These are phyloP conservation scores for Pampusana beccarii DNA, from an alignment of 2,113 vertebrate species.

Conservation along the genomic window DNA sequence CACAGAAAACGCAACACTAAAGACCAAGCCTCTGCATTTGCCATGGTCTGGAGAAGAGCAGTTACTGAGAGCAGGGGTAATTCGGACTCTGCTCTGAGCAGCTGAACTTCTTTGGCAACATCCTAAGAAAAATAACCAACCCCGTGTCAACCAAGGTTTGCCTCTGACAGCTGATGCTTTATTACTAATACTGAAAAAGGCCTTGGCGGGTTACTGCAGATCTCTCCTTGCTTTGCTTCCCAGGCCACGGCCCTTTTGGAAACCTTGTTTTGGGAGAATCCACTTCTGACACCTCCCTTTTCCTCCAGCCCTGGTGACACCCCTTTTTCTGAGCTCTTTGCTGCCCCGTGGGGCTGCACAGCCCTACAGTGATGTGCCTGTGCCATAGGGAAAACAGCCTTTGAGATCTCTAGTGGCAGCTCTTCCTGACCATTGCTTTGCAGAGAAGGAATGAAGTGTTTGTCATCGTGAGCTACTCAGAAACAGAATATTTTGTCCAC, in stretches of 20 bases:
- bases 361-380: not conserved
- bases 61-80: not conserved
- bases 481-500: not conserved
- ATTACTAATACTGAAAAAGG: too few species aligned
- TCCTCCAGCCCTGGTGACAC: not conserved
- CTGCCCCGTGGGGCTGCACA: fast-evolving
- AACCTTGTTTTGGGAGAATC: not conserved
- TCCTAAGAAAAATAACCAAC: not conserved
- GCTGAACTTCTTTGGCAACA: not conserved
- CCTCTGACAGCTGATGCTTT: not conserved
- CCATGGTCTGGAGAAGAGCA: not conserved
- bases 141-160: not conserved
- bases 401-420: not conserved
- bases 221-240: not conserved
- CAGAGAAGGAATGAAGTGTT: not conserved
- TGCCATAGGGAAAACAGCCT: not conserved
- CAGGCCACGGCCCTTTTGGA: not conserved
- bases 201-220: not conserved
- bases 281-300: fast-evolving
- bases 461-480: not conserved
- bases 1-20: too few species aligned
- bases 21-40: not conserved
- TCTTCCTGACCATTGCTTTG: not conserved
- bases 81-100: not conserved
- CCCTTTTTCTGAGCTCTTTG: fast-evolving